Evolutionary conservation across 2,113 vertebrate species (phyloP).

Genomic region (Edolisoma coerulescens): DNA sequence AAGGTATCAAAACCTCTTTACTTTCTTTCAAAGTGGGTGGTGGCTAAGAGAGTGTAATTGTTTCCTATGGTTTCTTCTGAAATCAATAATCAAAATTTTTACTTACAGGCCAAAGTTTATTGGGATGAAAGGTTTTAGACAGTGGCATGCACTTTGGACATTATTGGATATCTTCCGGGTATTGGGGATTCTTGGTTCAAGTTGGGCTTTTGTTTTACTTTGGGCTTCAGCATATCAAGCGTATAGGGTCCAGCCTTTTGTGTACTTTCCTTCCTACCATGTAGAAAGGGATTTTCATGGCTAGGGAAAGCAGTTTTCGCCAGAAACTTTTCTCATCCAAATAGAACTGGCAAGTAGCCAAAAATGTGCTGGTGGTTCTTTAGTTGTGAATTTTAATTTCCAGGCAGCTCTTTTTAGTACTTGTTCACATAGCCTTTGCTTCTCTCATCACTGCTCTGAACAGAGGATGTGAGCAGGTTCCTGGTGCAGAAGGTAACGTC

Average conservation of each 20-base stretch:
- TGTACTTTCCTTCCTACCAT: background rate
- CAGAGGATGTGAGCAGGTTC: background rate
- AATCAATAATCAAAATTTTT: background rate
- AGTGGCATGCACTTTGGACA: background rate
- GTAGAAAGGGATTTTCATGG: conserved; percentile 54
- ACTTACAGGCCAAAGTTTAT: background rate
- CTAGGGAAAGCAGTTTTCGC: conserved; percentile 29
- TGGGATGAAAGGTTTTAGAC: background rate
- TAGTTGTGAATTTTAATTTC: conserved; percentile 63
- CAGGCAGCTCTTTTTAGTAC: background rate
- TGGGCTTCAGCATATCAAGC: background rate
- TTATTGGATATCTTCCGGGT: background rate
- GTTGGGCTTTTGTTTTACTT: background rate
- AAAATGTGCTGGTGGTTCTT: conserved; percentile 38
- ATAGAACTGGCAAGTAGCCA: conserved; percentile 17
- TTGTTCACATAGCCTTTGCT: background rate
- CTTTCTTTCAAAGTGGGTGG: background rate
- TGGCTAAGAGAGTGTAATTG: background rate
- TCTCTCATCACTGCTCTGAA: background rate
- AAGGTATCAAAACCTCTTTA: background rate
- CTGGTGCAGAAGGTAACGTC: background rate
- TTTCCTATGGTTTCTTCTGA: background rate
- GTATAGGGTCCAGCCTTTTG: background rate
- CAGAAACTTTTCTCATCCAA: conserved; percentile 40
- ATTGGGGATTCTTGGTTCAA: background rate